Conservation (phyloP, 2,797 vertebrate genomes). For the Smutsia temminckii region DNA sequence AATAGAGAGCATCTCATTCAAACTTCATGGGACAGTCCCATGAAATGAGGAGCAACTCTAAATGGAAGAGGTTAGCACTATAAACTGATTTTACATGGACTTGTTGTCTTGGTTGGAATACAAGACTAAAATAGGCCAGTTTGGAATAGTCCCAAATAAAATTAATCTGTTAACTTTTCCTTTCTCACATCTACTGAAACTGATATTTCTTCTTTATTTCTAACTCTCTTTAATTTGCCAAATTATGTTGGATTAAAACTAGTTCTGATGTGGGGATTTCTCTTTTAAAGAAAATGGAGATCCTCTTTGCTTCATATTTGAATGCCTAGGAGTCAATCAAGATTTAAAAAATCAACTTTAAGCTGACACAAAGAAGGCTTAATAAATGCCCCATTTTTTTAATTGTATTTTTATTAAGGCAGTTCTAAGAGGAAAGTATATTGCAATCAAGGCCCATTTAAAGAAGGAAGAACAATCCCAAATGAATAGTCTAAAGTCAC, state of each 20-base stretch:
- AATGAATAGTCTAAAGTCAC: too few species aligned
- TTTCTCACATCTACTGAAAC: neutral
- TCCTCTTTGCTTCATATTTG: neutral
- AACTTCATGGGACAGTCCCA: neutral
- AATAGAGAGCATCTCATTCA: neutral
- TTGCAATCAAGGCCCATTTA: too few species aligned
- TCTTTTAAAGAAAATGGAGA: slow-evolving; percentile 1
- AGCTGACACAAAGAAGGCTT: slow-evolving; percentile 26
- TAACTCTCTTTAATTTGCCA: neutral
- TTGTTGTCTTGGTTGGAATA: neutral
- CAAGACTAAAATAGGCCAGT: neutral
- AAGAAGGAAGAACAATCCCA: too few species aligned
- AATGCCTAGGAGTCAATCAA: slow-evolving; percentile 14
- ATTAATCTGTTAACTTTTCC: neutral
- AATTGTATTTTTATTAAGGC: neutral
- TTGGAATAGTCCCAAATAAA: neutral
- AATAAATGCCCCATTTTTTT: slow-evolving; percentile 38
- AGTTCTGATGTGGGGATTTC: neutral
- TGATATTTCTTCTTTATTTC: slow-evolving; percentile 34
- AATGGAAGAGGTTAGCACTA: neutral
- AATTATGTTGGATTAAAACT: slow-evolving; percentile 46
- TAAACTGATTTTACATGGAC: neutral
- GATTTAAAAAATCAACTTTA: slow-evolving; percentile 36
- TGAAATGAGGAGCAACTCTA: neutral
- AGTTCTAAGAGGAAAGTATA: too few species aligned